A percentile compares a stretch with the other conserved stretches of the same genome.
Evolutionary conservation across 2,797 vertebrate genomes (phyloP).

Genomic region (Acanthiza pusilla): DNA sequence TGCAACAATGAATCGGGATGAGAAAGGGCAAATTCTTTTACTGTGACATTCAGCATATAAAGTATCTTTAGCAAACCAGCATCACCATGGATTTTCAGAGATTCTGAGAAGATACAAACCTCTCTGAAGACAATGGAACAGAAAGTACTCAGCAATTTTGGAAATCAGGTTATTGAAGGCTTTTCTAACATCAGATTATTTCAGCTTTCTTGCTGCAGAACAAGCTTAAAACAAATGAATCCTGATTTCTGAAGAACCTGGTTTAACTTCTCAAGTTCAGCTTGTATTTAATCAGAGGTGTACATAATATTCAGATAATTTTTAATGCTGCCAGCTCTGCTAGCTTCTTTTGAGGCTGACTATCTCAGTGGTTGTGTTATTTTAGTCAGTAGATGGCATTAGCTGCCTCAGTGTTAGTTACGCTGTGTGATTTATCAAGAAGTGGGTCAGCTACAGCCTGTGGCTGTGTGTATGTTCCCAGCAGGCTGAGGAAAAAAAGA

Average conservation of each 20-base stretch:
- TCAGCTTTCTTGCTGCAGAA: neutral
- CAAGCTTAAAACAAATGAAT: neutral
- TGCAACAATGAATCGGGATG: neutral
- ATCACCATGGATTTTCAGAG: neutral
- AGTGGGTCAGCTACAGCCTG: constrained; percentile 53
- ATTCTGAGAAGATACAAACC: neutral
- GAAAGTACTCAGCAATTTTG: neutral
- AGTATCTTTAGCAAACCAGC: neutral
- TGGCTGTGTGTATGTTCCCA: constrained; percentile 15
- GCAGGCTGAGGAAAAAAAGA: neutral
- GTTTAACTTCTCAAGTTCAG: neutral
- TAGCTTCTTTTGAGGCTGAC: neutral
- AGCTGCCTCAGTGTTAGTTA: constrained; percentile 30
- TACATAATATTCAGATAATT: neutral
- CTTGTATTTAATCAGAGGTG: neutral
- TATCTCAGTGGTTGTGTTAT: neutral
- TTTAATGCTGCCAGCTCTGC: neutral
- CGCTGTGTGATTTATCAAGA: constrained; percentile 3
- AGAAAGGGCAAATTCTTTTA: neutral
- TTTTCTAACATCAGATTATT: neutral
- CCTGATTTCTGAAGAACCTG: neutral
- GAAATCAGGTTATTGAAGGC: neutral
- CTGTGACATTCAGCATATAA: neutral
- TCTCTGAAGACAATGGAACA: neutral
- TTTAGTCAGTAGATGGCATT: constrained; percentile 59